Base-by-base conservation (phyloP, 1,140 invertebrate species). In the Steinernema khuongi region DNA sequence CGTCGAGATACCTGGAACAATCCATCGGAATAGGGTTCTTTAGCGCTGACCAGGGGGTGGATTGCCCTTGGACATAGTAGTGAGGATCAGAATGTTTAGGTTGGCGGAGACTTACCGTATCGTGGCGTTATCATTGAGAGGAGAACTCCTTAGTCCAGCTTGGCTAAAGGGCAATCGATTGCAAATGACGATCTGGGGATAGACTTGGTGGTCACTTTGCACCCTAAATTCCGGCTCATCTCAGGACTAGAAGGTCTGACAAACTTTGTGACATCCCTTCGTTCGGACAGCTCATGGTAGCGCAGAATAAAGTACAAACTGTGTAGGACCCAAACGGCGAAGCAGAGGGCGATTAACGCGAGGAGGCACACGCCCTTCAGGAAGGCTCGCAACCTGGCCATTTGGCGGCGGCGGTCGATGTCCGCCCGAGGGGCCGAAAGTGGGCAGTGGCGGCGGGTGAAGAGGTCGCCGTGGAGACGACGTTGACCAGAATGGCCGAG, bases 111-210 rank as follows among this genome's bases (percentile, higher is more conserved):
- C 70, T 29, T 26, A 74, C 72, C 72, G 33, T 22, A 77, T 30
- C 4, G 73, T 68, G 14, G 41, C 32, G 26, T 77, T 72, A 29
- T 73, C 41, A 19, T 72, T 68, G 26, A 77, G 67, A 41, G 69
- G 73, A 1, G 67, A 67, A 31, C 71, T 77, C 0, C 73, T 75
- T 1, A 77, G 26, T 31, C 75, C 75, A 29, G 73, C 75, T 29
- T 77, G 75, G n/a, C 44, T 68, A 33, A 77, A 77, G 1, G 75
- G 75, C 68, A 77, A 32, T n/a, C 72, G 36, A 67, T 77, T 77
- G 36, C 75, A 77, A 69, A 77, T 77, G 19, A 77, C 68, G 19
- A 77, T 41, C 7, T 67, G 68, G 1, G 75, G 75, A 19, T 74
- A 67, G 30, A 67, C 30, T 2, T 74, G 31, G 14, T 72, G 72